A percentile compares a stretch with the other conserved stretches of the same genome.
Conservation (phyloP, 2,113 vertebrate species). For the Nanorana parkeri region DNA sequence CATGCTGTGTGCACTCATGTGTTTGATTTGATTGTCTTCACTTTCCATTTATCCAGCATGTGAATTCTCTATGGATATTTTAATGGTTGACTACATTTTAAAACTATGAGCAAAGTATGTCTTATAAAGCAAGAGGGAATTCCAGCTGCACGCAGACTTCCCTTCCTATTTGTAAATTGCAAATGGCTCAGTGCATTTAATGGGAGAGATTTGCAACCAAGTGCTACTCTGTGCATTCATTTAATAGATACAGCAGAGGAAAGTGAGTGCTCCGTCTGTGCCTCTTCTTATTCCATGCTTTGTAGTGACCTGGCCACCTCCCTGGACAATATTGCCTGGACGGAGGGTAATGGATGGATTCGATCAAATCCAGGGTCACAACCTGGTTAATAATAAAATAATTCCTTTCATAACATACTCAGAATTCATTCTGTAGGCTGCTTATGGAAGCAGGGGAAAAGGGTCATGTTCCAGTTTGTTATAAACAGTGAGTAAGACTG, state of each 20-base stretch:
- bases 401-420: constrained; percentile 43
- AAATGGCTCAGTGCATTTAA: constrained; percentile 29
- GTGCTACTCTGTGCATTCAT: constrained; percentile 33
- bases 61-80: constrained; percentile 12
- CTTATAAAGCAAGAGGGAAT: neutral
- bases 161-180: constrained; percentile 22
- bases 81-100: constrained; percentile 17
- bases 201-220: constrained; percentile 25
- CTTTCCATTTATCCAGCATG: constrained; percentile 1
- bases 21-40: constrained; percentile 21
- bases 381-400: constrained; percentile 56
- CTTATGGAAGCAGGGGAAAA: constrained; percentile 6
- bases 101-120: constrained; percentile 3
- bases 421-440: constrained; percentile 30
- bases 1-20: constrained; percentile 18
- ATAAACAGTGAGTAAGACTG: neutral
- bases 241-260: constrained; percentile 43
- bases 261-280: constrained; percentile 36
- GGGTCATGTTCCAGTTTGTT: constrained; percentile 34
- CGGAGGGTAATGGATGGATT: constrained; percentile 53
- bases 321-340: constrained; percentile 42
- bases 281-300: constrained; percentile 40
- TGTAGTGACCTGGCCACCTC: constrained; percentile 39
- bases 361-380: constrained; percentile 55
- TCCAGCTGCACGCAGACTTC: neutral